Evolutionary conservation across 2,113 vertebrate species (phyloP).

Genomic region (Smithornis capensis): DNA sequence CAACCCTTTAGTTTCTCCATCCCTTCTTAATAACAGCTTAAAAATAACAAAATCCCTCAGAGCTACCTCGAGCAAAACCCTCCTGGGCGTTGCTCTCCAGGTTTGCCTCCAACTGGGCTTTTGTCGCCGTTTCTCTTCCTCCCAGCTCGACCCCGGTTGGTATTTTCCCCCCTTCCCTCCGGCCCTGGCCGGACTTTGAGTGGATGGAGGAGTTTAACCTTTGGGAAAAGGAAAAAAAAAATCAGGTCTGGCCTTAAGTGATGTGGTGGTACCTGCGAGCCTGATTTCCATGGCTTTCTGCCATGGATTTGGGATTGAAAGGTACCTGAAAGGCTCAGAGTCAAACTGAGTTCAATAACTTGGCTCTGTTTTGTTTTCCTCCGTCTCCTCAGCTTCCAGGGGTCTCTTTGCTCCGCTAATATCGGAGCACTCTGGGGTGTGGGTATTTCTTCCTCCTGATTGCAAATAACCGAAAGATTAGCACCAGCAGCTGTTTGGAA

Average conservation of each 20-base stretch:
- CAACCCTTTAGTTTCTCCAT: neutral
- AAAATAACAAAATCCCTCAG: neutral
- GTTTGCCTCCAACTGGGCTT: conserved; percentile 12
- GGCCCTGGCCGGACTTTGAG: neutral
- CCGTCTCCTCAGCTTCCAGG: neutral
- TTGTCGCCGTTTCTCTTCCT: neutral
- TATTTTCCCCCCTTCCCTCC: neutral
- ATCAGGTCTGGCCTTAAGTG: neutral
- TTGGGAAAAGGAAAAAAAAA: neutral
- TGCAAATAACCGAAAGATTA: conserved; percentile 78
- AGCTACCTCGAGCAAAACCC: neutral
- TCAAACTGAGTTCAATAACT: conserved; percentile 50
- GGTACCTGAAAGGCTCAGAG: conserved; percentile 27
- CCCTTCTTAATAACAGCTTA: neutral
- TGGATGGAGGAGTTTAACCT: conserved; percentile 32
- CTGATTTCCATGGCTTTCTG: conserved; percentile 2
- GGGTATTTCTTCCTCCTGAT: conserved; percentile 65
- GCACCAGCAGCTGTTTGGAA: conserved; percentile 72
- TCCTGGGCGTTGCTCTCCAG: neutral
- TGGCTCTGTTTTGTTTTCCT: neutral
- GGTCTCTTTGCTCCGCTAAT: conserved; percentile 18
- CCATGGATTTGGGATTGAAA: neutral
- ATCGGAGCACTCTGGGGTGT: conserved; percentile 42
- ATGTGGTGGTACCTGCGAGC: neutral
- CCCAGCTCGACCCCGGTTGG: neutral